phyloP scores from a whole-genome alignment of 2,888 invertebrate species.

The Junonia oenone region DNA sequence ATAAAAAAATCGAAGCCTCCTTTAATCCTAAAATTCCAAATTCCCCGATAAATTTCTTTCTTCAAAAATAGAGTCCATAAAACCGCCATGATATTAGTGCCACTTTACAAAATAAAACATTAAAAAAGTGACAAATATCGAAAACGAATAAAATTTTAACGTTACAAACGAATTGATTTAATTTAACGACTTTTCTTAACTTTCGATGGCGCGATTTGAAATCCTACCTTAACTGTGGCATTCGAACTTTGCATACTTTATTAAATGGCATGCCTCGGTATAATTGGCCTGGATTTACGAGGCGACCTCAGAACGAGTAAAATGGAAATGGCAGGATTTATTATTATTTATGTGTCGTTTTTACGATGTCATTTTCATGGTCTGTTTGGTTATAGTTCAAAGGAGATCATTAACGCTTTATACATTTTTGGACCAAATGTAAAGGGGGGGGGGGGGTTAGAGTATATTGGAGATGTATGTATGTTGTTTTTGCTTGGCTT shows the following conservation, averaged over 20 bases:
- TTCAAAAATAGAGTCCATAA: background rate
- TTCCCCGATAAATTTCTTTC: too few relatives aligned
- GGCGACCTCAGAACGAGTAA: background rate
- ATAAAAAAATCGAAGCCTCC: too few relatives aligned
- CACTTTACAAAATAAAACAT: too few relatives aligned
- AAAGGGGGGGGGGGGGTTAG: too few relatives aligned
- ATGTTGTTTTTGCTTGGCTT: too few relatives aligned
- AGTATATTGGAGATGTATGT: too few relatives aligned
- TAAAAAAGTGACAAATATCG: background rate
- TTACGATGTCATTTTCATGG: background rate
- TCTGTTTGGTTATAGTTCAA: background rate
- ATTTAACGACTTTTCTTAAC: conserved; percentile 10
- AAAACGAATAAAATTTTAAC: conserved; percentile 1
- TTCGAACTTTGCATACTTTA: conserved; percentile 14
- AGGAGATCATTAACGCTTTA: too few relatives aligned
- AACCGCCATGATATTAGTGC: too few relatives aligned
- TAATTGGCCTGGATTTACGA: conserved; percentile 13
- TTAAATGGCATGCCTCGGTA: conserved; percentile 12
- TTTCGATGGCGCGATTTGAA: conserved; percentile 2
- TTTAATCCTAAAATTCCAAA: too few relatives aligned
- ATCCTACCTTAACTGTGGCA: conserved; percentile 10
- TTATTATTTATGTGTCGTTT: background rate
- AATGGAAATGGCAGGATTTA: background rate
- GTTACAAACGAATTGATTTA: conserved; percentile 1
- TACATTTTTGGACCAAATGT: background rate